A percentile compares a stretch with the other conserved stretches of the same genome.
These are phyloP conservation scores for Leptinotarsa peninsularis DNA, from an alignment of 2,888 invertebrate species.

Conservation along the genomic window DNA sequence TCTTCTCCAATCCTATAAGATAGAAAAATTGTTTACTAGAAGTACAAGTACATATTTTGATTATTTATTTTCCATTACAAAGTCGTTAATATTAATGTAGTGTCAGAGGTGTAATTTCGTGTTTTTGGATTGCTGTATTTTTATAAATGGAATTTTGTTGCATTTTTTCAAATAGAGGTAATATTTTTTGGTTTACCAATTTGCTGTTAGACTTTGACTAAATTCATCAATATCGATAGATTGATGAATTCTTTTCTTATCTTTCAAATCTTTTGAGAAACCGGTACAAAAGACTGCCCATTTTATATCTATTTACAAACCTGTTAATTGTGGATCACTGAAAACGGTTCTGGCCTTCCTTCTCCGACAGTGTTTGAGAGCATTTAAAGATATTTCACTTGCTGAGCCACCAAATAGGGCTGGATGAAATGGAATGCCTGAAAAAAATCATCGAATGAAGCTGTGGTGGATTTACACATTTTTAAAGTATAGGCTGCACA, in stretches of 20 bases:
- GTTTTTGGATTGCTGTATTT: too few species aligned
- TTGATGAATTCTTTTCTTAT: not conserved
- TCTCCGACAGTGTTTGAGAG: slow-evolving; percentile 92
- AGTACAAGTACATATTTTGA: too few species aligned
- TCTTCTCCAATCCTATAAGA: slow-evolving; percentile 85
- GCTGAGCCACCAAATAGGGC: slow-evolving; percentile 75
- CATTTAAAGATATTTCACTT: slow-evolving; percentile 77
- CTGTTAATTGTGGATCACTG: slow-evolving; percentile 81
- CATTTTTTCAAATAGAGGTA: too few species aligned
- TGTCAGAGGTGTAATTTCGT: too few species aligned
- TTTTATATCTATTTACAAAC: slow-evolving; percentile 48
- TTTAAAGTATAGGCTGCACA: too few species aligned
- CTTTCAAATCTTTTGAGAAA: not conserved
- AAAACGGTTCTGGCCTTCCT: slow-evolving; percentile 96
- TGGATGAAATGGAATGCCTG: slow-evolving; percentile 74
- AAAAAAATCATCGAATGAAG: slow-evolving; percentile 19
- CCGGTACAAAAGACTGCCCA: not conserved
- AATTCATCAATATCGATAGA: not conserved
- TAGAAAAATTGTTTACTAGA: not conserved
- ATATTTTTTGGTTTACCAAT: too few species aligned
- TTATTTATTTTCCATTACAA: too few species aligned
- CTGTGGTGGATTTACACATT: too few species aligned
- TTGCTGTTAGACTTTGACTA: too few species aligned
- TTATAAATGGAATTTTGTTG: too few species aligned
- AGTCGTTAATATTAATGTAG: too few species aligned